Evolutionary conservation across 2,888 invertebrate species (phyloP).

Genomic region (Limenitis camilla): DNA sequence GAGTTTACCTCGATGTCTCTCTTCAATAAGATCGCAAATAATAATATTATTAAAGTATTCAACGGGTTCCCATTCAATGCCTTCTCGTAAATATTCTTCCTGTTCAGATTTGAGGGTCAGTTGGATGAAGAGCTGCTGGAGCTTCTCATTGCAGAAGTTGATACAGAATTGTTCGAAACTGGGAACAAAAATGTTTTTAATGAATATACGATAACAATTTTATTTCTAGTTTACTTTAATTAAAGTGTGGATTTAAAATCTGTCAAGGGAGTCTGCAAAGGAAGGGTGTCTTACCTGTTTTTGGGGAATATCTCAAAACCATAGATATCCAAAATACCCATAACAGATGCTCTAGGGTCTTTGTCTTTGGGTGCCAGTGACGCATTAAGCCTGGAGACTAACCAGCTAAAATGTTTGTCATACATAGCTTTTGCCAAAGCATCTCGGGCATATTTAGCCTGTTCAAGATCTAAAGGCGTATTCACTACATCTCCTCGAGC

Average conservation of each 20-base stretch:
- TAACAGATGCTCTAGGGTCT: slow-evolving; percentile 78
- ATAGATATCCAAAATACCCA: slow-evolving; percentile 95
- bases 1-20: slow-evolving; percentile 83
- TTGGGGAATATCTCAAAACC: slow-evolving; percentile 95
- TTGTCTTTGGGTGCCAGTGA: slow-evolving; percentile 78
- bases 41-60: slow-evolving; percentile 94
- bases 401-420: slow-evolving; percentile 92
- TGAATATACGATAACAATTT: background rate
- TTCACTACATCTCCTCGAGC: slow-evolving; percentile 88
- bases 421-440: slow-evolving; percentile 94
- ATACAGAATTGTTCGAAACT: slow-evolving; percentile 95
- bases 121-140: slow-evolving; percentile 95
- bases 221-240: background rate
- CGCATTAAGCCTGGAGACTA: slow-evolving; percentile 85
- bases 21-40: slow-evolving; percentile 94
- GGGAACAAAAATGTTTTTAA: background rate
- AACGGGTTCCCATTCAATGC: slow-evolving; percentile 92
- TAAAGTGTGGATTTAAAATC: background rate
- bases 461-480: slow-evolving; percentile 85
- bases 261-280: background rate
- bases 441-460: slow-evolving; percentile 90
- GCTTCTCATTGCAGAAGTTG: slow-evolving; percentile 96
- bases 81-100: slow-evolving; percentile 92
- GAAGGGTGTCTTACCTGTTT: slow-evolving; percentile 78
- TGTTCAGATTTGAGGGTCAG: slow-evolving; percentile 93